phyloP scores from a whole-genome alignment of 1,140 invertebrate species.

The Sitophilus oryzae region DNA sequence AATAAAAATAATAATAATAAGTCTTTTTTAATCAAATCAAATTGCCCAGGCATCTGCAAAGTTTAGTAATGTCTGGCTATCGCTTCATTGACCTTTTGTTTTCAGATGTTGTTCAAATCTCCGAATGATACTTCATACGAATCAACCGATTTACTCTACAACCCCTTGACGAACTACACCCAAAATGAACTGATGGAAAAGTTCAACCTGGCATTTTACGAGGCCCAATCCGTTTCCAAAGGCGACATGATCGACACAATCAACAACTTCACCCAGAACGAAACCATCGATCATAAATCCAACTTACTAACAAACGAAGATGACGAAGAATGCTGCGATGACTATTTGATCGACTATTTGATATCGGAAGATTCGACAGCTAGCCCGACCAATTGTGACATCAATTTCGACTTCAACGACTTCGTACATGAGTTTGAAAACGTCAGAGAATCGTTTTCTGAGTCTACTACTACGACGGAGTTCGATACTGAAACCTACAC shows the following conservation, averaged over 20 bases:
- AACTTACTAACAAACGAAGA: slow-evolving; percentile 19
- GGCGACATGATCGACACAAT: slow-evolving; percentile 29
- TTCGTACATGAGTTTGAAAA: slow-evolving; percentile 35
- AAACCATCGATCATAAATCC: not conserved
- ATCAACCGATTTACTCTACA: slow-evolving; percentile 26
- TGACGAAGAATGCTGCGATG: slow-evolving; percentile 23
- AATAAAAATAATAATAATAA: too few relatives aligned
- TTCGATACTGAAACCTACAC: slow-evolving; percentile 30
- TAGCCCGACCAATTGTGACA: slow-evolving; percentile 26
- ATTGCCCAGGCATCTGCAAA: too few relatives aligned
- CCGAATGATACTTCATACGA: slow-evolving; percentile 10
- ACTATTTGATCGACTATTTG: slow-evolving; percentile 35
- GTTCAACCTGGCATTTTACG: slow-evolving; percentile 42
- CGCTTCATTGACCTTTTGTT: too few relatives aligned
- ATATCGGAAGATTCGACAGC: slow-evolving; percentile 27
- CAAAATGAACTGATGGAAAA: slow-evolving; percentile 41
- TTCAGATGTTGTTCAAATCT: slow-evolving; percentile 24
- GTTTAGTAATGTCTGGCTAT: too few relatives aligned
- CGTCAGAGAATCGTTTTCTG: slow-evolving; percentile 21
- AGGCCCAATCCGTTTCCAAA: slow-evolving; percentile 35
- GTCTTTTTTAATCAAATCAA: too few relatives aligned
- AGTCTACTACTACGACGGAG: slow-evolving; percentile 6
- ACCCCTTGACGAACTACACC: slow-evolving; percentile 29
- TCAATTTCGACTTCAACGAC: slow-evolving; percentile 37
- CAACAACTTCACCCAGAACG: slow-evolving; percentile 21